Base-by-base conservation (phyloP, 2,113 vertebrate species). In the Phyllopteryx taeniolatus region DNA sequence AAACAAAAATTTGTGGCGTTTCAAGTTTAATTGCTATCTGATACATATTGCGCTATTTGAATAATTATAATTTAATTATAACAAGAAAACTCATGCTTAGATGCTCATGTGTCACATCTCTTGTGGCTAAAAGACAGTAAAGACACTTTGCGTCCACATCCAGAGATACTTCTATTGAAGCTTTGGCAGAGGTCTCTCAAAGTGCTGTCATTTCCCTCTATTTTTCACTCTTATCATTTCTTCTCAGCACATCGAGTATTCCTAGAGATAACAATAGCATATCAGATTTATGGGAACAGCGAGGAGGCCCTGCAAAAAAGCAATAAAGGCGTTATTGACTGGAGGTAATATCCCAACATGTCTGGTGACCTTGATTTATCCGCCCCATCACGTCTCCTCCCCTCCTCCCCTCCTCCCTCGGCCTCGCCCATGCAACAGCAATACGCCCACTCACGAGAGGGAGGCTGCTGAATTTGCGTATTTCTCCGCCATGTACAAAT, bases 241-340 rank as follows among this genome's bases (percentile, higher is more conserved):
- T 73, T 54, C 67, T 72, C 46, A 64, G 65, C 53, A 39, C 65
- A 44, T 75, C 33, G 17, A 56, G 68, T 68, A 43, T 82, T 82
- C 87, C 82, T 84, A 81, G 79, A 77, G 76, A 83, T 83, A 85
- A 85, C 77, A 80, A 84, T 80, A 84, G 78, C 81, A 77, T 86
- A 77, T 81, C 67, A 78, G 79, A 89, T 91, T 91, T 85, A 91
- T 89, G 76, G 80, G 79, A 83, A 81, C 78, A 73, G 77, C 64
- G 57, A 70, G 75, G 81, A 89, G 79, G 85, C 84, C 59, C 79
- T 89, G 75, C 3, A 49, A 88, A 86, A 92, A 92, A 89, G 91
- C 91, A 91, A 91, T 91, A 92, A 89, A 90, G 80, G 80, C 88
- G 85, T 90, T 90, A 91, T 92, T 90, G 83, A 85, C 83, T 86